Conservation (phyloP, 1,140 invertebrate genomes). For the Zaprionus lachaisei region DNA sequence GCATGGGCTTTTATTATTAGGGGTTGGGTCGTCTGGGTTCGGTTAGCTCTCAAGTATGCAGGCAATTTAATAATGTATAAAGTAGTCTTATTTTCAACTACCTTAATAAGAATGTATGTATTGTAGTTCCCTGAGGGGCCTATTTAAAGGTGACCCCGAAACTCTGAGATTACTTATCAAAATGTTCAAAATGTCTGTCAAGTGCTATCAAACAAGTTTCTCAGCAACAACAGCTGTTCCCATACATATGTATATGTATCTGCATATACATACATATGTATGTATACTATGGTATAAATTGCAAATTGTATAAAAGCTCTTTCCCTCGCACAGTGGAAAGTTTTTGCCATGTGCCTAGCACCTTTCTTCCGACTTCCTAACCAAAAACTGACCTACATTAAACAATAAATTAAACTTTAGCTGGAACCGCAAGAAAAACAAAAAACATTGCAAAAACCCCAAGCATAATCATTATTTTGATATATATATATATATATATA, state of each 20-base stretch:
- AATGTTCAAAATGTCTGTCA: not conserved
- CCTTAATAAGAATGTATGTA: not conserved
- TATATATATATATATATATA: not conserved
- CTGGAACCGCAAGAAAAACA: slow-evolving; percentile 36
- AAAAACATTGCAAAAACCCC: slow-evolving; percentile 5
- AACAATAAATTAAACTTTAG: slow-evolving; percentile 44
- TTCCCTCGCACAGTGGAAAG: slow-evolving; percentile 34
- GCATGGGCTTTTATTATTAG: slow-evolving; percentile 6
- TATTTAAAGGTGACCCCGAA: slow-evolving; percentile 35
- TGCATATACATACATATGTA: not conserved
- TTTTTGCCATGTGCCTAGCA: slow-evolving; percentile 46
- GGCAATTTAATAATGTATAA: slow-evolving; percentile 5
- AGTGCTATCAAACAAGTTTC: slow-evolving; percentile 6
- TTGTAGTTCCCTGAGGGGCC: not conserved
- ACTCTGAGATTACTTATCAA: slow-evolving; percentile 24
- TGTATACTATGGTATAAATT: slow-evolving; percentile 6
- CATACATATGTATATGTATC: slow-evolving; percentile 25
- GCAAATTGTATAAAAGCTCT: not conserved
- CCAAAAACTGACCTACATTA: slow-evolving; percentile 67
- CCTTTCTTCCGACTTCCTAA: not conserved
- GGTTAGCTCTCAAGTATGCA: not conserved
- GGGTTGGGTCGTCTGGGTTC: not conserved
- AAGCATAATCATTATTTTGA: not conserved
- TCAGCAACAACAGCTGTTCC: slow-evolving; percentile 7
- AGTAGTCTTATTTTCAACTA: not conserved